Conservation (phyloP, 2,888 invertebrate species). For the Caenorhabditis sp. region DNA sequence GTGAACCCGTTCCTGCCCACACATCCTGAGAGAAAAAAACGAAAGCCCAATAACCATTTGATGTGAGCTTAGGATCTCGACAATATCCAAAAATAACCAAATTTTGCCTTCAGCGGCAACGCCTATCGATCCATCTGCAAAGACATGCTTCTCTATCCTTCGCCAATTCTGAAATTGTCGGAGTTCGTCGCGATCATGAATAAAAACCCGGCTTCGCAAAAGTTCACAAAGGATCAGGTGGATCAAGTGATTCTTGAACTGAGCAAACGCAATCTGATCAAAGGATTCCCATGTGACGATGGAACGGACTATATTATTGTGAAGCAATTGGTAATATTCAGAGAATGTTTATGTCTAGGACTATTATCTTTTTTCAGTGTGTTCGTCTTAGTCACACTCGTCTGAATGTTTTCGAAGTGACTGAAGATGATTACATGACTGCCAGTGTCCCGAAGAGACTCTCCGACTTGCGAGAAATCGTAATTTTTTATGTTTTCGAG, state of each 20-base stretch:
- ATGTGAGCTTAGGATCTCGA: conserved; percentile 8
- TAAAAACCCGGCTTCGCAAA: background rate
- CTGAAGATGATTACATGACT: conserved; percentile 5
- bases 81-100: too few species aligned
- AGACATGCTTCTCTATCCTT: conserved; percentile 23
- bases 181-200: background rate
- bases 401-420: background rate
- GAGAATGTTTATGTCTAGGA: too few species aligned
- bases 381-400: background rate
- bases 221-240: background rate
- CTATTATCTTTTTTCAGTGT: conserved; percentile 1
- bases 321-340: conserved; percentile 9
- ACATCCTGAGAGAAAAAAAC: conserved; percentile 16
- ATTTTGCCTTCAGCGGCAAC: background rate
- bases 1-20: too few species aligned
- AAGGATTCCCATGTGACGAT: background rate
- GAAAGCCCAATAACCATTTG: background rate
- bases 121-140: conserved; percentile 21
- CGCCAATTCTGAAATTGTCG: conserved; percentile 11
- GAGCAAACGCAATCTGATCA: background rate
- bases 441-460: conserved; percentile 11
- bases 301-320: background rate
- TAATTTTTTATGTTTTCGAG: background rate
- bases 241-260: background rate
- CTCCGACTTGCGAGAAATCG: background rate